Base-by-base conservation (phyloP, 2,888 invertebrate genomes). In the Agapetus fuscipes region DNA sequence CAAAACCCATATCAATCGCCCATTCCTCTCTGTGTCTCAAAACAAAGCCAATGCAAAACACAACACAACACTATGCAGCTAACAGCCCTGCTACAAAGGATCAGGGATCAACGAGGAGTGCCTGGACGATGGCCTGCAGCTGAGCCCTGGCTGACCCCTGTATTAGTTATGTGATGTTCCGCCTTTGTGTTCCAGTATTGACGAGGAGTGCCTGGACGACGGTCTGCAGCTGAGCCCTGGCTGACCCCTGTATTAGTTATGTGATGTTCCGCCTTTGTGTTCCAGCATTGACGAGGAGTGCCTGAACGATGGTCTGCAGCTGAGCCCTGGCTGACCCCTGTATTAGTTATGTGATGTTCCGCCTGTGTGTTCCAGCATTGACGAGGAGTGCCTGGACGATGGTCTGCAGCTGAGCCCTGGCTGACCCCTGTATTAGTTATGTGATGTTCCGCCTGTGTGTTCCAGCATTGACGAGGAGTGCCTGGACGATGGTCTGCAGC, bases 201-300 rank as follows among this genome's bases (percentile, higher is more conserved):
- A 90, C 55, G 95, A 95, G 58, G 78, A 88, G 55, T 90, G 90
- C 56, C 67, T 85, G 16, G 87, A 91, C 51, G 95, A 96, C 62
- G 88, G 88, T 3, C 82, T 91, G 39, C 73, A 74, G 37, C 69
- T 95, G 56, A 91, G 93, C 57, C 95, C 98, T 0, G 83, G 82
- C 51, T 85, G 94, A 0, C 64, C 98, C 29, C 83, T 93, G 61
- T 89, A 86, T 54, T 99, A 95, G 95, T 64, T 98, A n/a, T n/a
- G n/a, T n/a, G n/a, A n/a, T n/a, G n/a, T n/a, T n/a, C n/a, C n/a
- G n/a, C n/a, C n/a, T n/a, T n/a, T n/a, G n/a, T n/a, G n/a, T 50
- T 51, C 17, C 58, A 90, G 89, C 46, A 85, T 90, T 52, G 88
- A 90, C 55, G 95, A 95, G 58, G 78, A 88, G 55, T 90, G 90